These are phyloP conservation scores for Entomobrya multifasciata DNA, from an alignment of 2,888 invertebrate genomes.

Conservation along the genomic window DNA sequence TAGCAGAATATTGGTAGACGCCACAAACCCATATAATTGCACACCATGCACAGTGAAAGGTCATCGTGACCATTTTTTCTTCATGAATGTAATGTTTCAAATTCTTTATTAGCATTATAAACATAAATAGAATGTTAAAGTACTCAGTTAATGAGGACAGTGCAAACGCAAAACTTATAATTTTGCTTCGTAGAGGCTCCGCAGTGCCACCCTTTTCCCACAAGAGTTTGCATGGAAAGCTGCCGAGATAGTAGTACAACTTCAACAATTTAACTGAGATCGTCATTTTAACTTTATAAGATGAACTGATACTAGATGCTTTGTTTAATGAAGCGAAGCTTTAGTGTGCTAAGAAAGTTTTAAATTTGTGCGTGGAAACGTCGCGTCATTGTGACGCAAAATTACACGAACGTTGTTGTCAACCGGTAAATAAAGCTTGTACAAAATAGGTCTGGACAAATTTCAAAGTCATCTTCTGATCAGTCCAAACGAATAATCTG, in stretches of 20 bases:
- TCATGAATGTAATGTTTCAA: background rate
- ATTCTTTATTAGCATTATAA: background rate
- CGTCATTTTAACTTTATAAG: too few relatives aligned
- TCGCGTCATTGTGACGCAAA: too few relatives aligned
- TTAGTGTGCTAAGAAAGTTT: too few relatives aligned
- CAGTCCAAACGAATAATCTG: too few relatives aligned
- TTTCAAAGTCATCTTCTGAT: too few relatives aligned
- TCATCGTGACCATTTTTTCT: background rate
- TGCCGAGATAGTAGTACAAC: background rate
- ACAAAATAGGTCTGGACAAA: too few relatives aligned
- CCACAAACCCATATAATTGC: conserved; percentile 4
- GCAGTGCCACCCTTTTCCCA: background rate
- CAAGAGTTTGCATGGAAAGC: conserved; percentile 6
- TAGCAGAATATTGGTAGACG: background rate
- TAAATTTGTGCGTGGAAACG: too few relatives aligned
- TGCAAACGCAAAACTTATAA: background rate
- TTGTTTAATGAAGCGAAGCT: too few relatives aligned
- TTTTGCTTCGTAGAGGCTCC: background rate
- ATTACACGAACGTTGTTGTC: too few relatives aligned
- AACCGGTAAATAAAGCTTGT: too few relatives aligned
- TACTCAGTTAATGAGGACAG: background rate
- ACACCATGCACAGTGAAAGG: conserved; percentile 37
- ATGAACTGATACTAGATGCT: too few relatives aligned
- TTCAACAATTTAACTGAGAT: background rate
- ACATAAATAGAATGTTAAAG: background rate